phyloP scores from a whole-genome alignment of 2,797 vertebrate genomes.

The Buphagus erythrorhynchus region DNA sequence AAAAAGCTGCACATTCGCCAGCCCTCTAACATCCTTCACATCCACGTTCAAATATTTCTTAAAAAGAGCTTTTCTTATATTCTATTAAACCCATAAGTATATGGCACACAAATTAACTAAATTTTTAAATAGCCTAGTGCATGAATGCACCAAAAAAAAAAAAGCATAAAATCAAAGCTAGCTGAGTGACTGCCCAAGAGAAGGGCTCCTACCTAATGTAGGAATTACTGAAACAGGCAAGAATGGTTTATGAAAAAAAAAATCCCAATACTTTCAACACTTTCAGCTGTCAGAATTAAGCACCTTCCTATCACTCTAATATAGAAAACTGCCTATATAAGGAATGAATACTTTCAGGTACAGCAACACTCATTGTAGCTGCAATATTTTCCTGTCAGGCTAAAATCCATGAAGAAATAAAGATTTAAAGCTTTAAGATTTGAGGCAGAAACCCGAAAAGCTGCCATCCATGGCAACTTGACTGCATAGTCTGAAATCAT shows the following conservation, averaged over 20 bases:
- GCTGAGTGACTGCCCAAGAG: neutral
- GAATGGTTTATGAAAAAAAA: neutral
- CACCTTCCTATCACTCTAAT: neutral
- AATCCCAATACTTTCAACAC: neutral
- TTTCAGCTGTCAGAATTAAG: neutral
- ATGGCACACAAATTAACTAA: neutral
- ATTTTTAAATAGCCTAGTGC: neutral
- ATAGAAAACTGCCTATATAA: neutral
- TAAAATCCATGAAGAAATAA: neutral
- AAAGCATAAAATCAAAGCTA: neutral
- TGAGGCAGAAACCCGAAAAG: neutral
- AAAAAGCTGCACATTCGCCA: neutral
- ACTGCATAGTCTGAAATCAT: rapidly evolving
- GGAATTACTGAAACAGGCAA: neutral
- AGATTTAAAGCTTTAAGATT: neutral
- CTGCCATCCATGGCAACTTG: neutral
- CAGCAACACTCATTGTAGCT: neutral
- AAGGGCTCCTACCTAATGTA: neutral
- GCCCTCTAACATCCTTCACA: neutral
- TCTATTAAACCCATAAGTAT: neutral
- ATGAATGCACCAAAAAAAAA: neutral
- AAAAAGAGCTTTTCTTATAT: neutral
- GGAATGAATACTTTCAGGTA: neutral
- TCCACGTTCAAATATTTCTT: neutral
- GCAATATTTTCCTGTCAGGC: neutral